Evolutionary conservation across 37 sponge, comb jelly and placozoan species (phyloP), one percentile per base, ranked within the genome.

Genomic region (Corticium candelabrum): DNA sequence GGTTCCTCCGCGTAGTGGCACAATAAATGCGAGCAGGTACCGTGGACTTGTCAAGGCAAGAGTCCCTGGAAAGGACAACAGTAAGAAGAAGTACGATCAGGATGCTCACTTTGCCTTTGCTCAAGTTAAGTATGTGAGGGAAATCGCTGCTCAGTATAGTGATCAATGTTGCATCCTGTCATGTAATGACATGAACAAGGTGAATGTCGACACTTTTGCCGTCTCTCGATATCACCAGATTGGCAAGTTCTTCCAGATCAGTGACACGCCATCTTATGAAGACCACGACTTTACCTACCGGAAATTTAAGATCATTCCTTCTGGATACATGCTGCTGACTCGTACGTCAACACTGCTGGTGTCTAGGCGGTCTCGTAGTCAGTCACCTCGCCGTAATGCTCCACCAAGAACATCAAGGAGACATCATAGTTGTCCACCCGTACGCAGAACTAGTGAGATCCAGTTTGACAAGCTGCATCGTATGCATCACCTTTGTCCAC

Each of bases 311-410:
- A 50, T 79, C 37, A 79, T 79, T 35, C 80, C 69, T 67, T 79
- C 80, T 79, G 80, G 80, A 21, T 72, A 79, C 40, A 79, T 79
- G 80, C n/a, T n/a, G n/a, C n/a, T n/a, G n/a, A n/a, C n/a, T n/a
- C n/a, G n/a, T n/a, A n/a, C n/a, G n/a, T n/a, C n/a, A n/a, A n/a
- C n/a, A n/a, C n/a, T n/a, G n/a, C n/a, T n/a, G n/a, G n/a, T n/a
- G n/a, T n/a, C n/a, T n/a, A n/a, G n/a, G n/a, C n/a, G n/a, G n/a
- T n/a, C n/a, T n/a, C n/a, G n/a, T n/a, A n/a, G n/a, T n/a, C n/a
- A n/a, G n/a, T n/a, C n/a, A n/a, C n/a, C n/a, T n/a, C n/a, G n/a
- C n/a, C n/a, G n/a, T n/a, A n/a, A n/a, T n/a, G n/a, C n/a, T n/a
- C n/a, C n/a, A n/a, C n/a, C n/a, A n/a, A n/a, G n/a, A n/a, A n/a